Conservation (phyloP, 2,888 invertebrate genomes). For the Euphydryas editha region DNA sequence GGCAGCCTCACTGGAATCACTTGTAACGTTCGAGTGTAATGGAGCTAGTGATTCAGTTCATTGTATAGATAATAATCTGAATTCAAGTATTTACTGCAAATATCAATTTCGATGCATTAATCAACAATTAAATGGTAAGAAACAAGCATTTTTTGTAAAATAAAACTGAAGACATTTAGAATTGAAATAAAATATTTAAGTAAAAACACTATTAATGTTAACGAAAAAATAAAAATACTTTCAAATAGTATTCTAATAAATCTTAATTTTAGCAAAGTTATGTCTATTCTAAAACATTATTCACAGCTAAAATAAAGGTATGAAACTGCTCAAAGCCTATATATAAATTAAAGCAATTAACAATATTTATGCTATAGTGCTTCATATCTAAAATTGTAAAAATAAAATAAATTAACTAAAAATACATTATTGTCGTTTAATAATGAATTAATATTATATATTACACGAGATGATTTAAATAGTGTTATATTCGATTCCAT, state of each 20-base stretch:
- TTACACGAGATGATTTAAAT: neutral
- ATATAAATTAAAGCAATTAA: slow-evolving; percentile 1
- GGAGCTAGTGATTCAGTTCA: slow-evolving; percentile 24
- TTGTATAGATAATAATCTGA: neutral
- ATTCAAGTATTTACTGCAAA: too few species aligned
- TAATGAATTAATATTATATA: too few species aligned
- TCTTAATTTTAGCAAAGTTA: too few species aligned
- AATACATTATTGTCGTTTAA: too few species aligned
- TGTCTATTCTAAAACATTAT: too few species aligned
- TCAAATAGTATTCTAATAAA: too few species aligned
- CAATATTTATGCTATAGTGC: neutral
- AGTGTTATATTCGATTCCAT: neutral
- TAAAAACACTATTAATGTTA: neutral
- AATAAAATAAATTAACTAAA: neutral
- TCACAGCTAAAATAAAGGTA: too few species aligned
- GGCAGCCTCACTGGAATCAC: slow-evolving; percentile 55
- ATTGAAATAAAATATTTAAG: too few species aligned
- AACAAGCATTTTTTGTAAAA: too few species aligned
- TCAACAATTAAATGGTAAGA: too few species aligned
- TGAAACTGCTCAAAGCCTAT: neutral
- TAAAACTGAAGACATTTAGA: too few species aligned
- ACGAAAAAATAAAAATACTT: neutral
- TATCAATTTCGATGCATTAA: too few species aligned
- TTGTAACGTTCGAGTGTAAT: slow-evolving; percentile 33
- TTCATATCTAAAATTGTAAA: neutral